Conservation (phyloP, 2,888 invertebrate genomes). For the Tanytarsus gracilentus region DNA sequence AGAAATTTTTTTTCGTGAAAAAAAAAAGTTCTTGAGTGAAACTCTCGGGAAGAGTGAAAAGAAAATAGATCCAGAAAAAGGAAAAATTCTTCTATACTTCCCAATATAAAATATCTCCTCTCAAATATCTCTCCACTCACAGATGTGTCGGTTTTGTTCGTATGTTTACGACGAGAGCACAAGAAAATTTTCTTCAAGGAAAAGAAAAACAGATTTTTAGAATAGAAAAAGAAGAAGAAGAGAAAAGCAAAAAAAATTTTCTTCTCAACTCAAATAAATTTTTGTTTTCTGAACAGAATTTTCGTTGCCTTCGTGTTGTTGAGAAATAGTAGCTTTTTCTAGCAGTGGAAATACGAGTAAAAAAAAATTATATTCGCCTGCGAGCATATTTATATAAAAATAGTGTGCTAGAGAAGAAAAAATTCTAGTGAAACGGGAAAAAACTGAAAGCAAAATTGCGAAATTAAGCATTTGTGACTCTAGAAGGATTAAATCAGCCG, state of each 20-base stretch:
- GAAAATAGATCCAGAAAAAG: not conserved
- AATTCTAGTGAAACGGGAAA: not conserved
- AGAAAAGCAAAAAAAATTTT: slow-evolving; percentile 1
- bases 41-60: too few relatives aligned
- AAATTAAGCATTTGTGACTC: slow-evolving; percentile 21
- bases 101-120: not conserved
- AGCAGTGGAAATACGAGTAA: not conserved
- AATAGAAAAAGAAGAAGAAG: slow-evolving; percentile 14
- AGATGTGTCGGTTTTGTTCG: slow-evolving; percentile 23
- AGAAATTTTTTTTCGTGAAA: not conserved
- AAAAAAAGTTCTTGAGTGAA: not conserved
- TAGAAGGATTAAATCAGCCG: slow-evolving; percentile 17
- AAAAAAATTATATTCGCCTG: not conserved
- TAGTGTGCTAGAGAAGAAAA: too few relatives aligned
- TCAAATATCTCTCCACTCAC: too few relatives aligned
- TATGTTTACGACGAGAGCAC: slow-evolving; percentile 22
- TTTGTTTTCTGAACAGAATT: slow-evolving; percentile 22
- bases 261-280: slow-evolving; percentile 2
- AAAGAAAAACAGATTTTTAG: slow-evolving; percentile 19
- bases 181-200: slow-evolving; percentile 28
- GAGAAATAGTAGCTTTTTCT: too few relatives aligned
- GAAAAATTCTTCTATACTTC: not conserved
- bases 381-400: too few relatives aligned
- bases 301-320: slow-evolving; percentile 17
- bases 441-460: not conserved